Evolutionary conservation across 2,113 vertebrate genomes (phyloP).

Genomic region (Gorilla gorilla): DNA sequence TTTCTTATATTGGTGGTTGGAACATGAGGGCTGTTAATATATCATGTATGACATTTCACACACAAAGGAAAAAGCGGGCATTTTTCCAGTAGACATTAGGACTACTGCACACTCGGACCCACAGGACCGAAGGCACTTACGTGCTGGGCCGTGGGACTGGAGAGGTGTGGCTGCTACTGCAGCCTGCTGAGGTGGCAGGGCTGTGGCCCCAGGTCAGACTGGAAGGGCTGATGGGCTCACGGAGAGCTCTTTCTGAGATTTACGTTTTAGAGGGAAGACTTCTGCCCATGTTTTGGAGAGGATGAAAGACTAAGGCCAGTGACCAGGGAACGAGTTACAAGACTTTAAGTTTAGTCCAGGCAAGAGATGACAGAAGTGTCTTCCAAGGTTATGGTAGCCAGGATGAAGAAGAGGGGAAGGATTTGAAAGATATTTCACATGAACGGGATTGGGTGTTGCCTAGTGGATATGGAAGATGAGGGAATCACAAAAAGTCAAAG

Average conservation of each 20-base stretch:
- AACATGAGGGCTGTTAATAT: background rate
- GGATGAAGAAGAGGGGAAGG: background rate
- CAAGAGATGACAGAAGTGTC: background rate
- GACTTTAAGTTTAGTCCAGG: background rate
- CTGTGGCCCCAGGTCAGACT: background rate
- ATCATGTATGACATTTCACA: background rate
- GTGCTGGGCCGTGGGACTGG: background rate
- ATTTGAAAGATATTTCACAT: background rate
- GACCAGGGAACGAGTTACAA: background rate
- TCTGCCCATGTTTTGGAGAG: background rate
- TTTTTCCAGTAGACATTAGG: background rate
- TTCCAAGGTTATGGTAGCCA: background rate
- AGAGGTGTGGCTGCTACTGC: background rate
- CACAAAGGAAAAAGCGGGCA: background rate
- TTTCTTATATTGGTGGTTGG: background rate
- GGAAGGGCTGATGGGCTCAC: background rate
- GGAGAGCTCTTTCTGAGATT: background rate
- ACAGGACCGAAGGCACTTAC: background rate
- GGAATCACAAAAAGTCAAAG: background rate
- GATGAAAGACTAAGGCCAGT: background rate
- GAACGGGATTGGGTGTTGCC: background rate
- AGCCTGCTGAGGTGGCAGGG: rapidly evolving
- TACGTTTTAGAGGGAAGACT: background rate
- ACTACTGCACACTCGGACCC: background rate
- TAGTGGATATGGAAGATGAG: background rate